phyloP scores from a whole-genome alignment of 2,888 invertebrate genomes.

The Petrophora chlorosata region DNA sequence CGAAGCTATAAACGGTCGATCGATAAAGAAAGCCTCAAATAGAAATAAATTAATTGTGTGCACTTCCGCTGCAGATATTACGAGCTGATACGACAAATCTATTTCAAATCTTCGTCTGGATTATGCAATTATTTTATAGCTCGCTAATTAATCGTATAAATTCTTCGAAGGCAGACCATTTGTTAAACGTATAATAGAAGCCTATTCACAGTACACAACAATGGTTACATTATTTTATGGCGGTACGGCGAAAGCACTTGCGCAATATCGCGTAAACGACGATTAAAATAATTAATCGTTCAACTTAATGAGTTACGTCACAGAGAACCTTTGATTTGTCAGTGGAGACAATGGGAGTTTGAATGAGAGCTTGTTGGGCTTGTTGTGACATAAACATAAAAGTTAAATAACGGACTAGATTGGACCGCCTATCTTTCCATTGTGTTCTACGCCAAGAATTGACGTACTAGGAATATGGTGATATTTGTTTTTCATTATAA shows the following conservation, averaged over 20 bases:
- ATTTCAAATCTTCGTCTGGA: constrained; percentile 35
- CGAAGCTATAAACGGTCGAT: constrained; percentile 16
- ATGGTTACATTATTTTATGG: constrained; percentile 75
- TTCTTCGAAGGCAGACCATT: constrained; percentile 43
- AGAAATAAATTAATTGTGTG: constrained; percentile 39
- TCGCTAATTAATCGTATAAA: constrained; percentile 51
- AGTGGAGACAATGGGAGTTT: constrained; percentile 47
- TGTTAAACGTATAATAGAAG: constrained; percentile 66
- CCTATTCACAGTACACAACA: constrained; percentile 68
- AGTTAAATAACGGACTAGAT: too few relatives aligned
- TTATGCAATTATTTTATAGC: constrained; percentile 47
- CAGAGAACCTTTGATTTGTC: constrained; percentile 49
- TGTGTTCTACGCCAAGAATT: too few relatives aligned
- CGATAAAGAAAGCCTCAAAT: constrained; percentile 25
- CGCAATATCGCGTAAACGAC: constrained; percentile 68
- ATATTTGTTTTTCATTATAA: too few relatives aligned
- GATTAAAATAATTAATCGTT: constrained; percentile 78
- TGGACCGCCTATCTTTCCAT: too few relatives aligned
- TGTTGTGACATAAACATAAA: too few relatives aligned
- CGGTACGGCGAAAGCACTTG: constrained; percentile 69
- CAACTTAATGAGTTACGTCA: constrained; percentile 71
- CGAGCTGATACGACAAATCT: constrained; percentile 35
- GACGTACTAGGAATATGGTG: too few relatives aligned
- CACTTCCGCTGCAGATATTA: constrained; percentile 35
- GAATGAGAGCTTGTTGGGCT: too few relatives aligned